Evolutionary conservation across 2,113 vertebrate genomes (phyloP), one percentile per base, ranked within the genome.

Genomic region (Cnemophilus loriae): DNA sequence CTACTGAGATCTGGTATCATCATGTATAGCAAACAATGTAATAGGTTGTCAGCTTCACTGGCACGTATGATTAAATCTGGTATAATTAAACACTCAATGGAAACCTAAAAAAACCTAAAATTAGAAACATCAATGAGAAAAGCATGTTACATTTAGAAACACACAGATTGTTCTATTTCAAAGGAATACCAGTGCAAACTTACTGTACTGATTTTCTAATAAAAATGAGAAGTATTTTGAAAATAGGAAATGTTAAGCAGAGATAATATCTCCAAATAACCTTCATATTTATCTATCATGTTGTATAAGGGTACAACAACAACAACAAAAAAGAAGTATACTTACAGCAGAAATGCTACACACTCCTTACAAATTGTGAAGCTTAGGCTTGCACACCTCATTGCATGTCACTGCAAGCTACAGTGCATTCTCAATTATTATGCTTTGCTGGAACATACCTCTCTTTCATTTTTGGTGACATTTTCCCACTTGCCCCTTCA

Each of bases 121-220:
- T 9, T 42, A 37, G 10, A 5, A 80, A 26, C 3, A 50, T 8
- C 6, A 53, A 9, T 1, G 6, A 50, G 12, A 86, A 86, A 83
- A 76, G 3, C 11, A 9, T 27, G 5, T 35, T 65, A 77, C 11
- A 42, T 42, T 64, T 5, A 27, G 7, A 90, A 82, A 49, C 33
- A 39, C 0, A 41, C 1, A 67, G 1, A 21, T 5, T 2, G 10
- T 57, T 56, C 1, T 11, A 71, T 65, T 78, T 57, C 32, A 67
- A 59, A 77, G 6, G 13, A 64, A 42, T 41, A 9, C 3, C 9
- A 5, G 2, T 41, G 27, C 7, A 56, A 41, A 17, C 1, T 30
- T 65, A 60, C 2, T 27, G 10, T 78, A 69, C 7, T 33, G 11
- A 14, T 56, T 59, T 78, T 56, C 23, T 70, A 21, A 77, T 24